A percentile compares a stretch with the other conserved stretches of the same genome.
Conservation (phyloP, 2,888 invertebrate genomes). For the Lobophora halterata region DNA sequence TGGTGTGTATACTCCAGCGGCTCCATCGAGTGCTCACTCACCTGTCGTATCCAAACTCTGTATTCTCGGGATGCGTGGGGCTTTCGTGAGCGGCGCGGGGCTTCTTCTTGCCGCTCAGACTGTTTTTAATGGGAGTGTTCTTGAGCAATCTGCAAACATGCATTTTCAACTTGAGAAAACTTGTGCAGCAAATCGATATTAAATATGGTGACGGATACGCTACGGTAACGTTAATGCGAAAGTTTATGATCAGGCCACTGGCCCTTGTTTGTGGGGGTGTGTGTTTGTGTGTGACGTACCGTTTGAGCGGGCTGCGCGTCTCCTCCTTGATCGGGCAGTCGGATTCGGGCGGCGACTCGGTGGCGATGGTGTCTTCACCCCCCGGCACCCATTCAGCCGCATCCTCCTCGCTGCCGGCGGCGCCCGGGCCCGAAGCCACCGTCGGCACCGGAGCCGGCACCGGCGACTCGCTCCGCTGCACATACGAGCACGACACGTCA, state of each 20-base stretch:
- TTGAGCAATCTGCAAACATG: constrained; percentile 62
- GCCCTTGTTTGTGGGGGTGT: background rate
- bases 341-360: constrained; percentile 50
- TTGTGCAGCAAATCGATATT: no score
- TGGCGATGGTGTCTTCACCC: constrained; percentile 62
- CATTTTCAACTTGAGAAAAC: no score
- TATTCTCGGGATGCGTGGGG: constrained; percentile 62
- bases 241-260: background rate
- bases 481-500: no score
- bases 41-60: constrained; percentile 66
- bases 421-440: constrained; percentile 20
- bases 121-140: constrained; percentile 63
- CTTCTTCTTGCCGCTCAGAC: constrained; percentile 60
- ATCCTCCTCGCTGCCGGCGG: constrained; percentile 41
- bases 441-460: constrained; percentile 36
- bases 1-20: no score
- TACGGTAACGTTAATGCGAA: no score
- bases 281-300: constrained; percentile 46
- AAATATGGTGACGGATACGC: no score
- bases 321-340: constrained; percentile 51
- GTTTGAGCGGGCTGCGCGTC: constrained; percentile 64
- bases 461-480: constrained; percentile 68
- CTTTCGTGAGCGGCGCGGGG: constrained; percentile 54
- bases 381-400: constrained; percentile 62
- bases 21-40: no score